Evolutionary conservation across 2,888 invertebrate genomes (phyloP).

Genomic region (Ganaspis brasiliensis): DNA sequence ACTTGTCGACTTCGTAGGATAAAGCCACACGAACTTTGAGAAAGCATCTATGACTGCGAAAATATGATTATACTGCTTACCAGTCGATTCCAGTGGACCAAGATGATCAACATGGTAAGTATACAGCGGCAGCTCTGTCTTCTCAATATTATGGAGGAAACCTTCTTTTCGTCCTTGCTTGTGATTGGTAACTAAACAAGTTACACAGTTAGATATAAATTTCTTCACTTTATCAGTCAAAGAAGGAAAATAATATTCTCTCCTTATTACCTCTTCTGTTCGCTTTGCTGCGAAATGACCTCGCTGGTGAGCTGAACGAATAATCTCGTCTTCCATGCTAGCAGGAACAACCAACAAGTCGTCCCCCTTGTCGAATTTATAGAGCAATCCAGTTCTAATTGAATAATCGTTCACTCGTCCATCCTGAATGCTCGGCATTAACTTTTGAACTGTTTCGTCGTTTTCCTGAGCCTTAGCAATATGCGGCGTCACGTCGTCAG

Average conservation of each 20-base stretch:
- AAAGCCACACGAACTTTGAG: neutral
- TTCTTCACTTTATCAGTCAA: constrained; percentile 22
- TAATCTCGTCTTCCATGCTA: constrained; percentile 41
- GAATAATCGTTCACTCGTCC: neutral
- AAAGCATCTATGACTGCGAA: constrained; percentile 13
- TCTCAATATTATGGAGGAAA: constrained; percentile 14
- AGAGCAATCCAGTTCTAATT: constrained; percentile 10
- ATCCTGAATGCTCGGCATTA: too few species aligned
- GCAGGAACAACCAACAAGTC: constrained; percentile 39
- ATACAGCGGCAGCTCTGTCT: neutral
- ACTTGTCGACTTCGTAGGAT: too few species aligned
- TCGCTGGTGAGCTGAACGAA: constrained; percentile 31
- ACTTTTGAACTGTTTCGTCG: neutral
- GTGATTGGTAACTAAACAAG: constrained; percentile 13
- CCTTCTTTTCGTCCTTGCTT: constrained; percentile 37
- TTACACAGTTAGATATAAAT: constrained; percentile 34
- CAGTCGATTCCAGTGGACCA: constrained; percentile 20
- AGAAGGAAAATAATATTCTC: constrained; percentile 41
- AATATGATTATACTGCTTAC: constrained; percentile 27
- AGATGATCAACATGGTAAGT: constrained; percentile 44
- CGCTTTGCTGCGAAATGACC: constrained; percentile 42
- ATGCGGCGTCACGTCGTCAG: neutral
- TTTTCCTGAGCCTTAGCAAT: constrained; percentile 21
- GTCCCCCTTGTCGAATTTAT: constrained; percentile 4
- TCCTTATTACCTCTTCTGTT: constrained; percentile 11